Conservation (phyloP, 64 coral and sea anemone species). For the Montipora efflorescens region DNA sequence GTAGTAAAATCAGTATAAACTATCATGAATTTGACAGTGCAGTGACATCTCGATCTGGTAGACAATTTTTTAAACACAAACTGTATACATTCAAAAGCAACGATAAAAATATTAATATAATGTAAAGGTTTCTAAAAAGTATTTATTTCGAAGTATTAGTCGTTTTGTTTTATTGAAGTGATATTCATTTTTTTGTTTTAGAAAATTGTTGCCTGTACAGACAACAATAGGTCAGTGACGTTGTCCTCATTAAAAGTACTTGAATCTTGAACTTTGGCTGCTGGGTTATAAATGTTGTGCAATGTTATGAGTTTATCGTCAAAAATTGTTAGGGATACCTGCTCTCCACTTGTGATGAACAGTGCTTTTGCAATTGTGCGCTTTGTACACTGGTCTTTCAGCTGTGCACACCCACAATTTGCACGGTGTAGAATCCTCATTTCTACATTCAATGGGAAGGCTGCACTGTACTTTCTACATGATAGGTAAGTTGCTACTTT, state of each 20-base stretch:
- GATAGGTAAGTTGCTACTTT: conserved; percentile 23
- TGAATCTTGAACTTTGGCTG: conserved; percentile 7
- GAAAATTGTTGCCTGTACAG: conserved; percentile 14
- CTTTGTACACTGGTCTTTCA: conserved; percentile 17
- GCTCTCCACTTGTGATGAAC: conserved; percentile 22
- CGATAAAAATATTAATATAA: background rate
- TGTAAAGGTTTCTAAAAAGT: background rate
- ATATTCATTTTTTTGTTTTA: conserved; percentile 2
- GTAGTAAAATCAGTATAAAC: background rate
- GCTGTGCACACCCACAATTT: conserved; percentile 26
- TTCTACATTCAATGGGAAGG: conserved; percentile 29
- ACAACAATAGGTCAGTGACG: background rate
- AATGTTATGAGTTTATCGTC: conserved; percentile 1
- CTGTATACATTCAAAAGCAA: background rate
- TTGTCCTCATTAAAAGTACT: conserved; percentile 1
- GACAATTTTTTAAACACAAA: background rate
- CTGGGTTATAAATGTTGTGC: conserved; percentile 14
- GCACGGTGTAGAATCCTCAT: conserved; percentile 29
- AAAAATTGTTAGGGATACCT: conserved; percentile 3
- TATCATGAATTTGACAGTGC: background rate
- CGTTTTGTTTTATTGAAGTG: conserved; percentile 1
- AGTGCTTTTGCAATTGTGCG: conserved; percentile 26
- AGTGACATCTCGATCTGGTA: background rate
- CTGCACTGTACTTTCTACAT: conserved; percentile 29
- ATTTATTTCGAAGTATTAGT: background rate